Evolutionary conservation across 1,140 invertebrate species (phyloP).

Genomic region (Eueides isabella): DNA sequence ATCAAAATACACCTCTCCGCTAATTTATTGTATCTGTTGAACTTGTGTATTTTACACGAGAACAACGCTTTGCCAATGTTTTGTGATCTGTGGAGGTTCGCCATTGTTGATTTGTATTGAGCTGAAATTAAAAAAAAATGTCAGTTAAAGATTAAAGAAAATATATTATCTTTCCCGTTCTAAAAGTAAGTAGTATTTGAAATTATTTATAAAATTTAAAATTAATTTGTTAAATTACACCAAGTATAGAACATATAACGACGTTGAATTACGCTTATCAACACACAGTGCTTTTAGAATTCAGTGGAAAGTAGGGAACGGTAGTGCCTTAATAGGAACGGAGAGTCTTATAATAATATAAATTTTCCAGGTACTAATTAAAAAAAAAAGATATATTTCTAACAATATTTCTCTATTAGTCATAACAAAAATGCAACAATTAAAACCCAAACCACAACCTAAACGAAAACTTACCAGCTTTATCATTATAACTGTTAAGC

Average conservation of each 20-base stretch:
- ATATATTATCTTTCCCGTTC: neutral
- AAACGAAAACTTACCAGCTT: constrained; percentile 73
- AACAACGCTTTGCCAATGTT: constrained; percentile 74
- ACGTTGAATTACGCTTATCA: too few species aligned
- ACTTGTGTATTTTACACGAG: constrained; percentile 85
- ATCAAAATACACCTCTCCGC: constrained; percentile 94
- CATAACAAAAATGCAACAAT: neutral
- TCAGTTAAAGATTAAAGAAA: neutral
- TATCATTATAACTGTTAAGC: constrained; percentile 89
- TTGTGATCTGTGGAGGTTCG: constrained; percentile 54
- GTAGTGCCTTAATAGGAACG: too few species aligned
- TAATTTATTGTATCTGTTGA: constrained; percentile 91
- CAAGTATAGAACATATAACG: too few species aligned
- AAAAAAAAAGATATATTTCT: too few species aligned
- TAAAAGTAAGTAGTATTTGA: too few species aligned
- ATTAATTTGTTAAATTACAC: too few species aligned
- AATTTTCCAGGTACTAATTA: too few species aligned
- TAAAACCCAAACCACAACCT: neutral
- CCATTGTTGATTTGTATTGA: constrained; percentile 82
- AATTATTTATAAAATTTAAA: too few species aligned
- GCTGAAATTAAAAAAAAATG: constrained; percentile 65
- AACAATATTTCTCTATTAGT: too few species aligned
- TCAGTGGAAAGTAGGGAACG: too few species aligned
- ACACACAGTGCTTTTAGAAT: too few species aligned
- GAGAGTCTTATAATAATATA: too few species aligned